Conservation (phyloP, 2,797 vertebrate genomes). For the Myotis pilosus region DNA sequence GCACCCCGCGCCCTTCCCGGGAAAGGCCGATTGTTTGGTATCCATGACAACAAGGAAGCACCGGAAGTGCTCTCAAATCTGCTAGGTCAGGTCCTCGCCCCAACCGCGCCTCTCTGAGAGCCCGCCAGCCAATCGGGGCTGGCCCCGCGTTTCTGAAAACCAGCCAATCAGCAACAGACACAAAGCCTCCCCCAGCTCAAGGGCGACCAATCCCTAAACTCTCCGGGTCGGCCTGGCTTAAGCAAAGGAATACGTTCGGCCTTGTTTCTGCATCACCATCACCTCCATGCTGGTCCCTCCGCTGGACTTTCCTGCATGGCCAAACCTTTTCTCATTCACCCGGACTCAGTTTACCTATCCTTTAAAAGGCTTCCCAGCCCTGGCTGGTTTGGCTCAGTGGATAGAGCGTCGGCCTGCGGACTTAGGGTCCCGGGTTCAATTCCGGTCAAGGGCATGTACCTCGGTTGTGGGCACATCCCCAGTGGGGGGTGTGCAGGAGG, state of each 20-base stretch:
- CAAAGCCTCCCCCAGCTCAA: not conserved
- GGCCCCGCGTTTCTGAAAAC: not conserved
- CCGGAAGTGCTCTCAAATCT: not conserved
- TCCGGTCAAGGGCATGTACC: accelerated
- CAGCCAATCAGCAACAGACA: not conserved
- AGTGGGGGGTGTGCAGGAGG: too few species aligned
- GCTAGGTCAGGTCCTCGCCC: not conserved
- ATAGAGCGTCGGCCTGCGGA: not conserved
- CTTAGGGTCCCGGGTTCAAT: accelerated
- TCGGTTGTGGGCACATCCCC: not conserved
- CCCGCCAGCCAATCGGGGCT: not conserved
- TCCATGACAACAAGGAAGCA: not conserved
- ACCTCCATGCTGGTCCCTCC: not conserved
- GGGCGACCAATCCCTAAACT: not conserved
- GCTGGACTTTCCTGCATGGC: not conserved
- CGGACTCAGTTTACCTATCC: not conserved
- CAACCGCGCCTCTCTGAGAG: not conserved
- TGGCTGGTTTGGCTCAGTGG: too few species aligned
- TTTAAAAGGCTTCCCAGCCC: not conserved
- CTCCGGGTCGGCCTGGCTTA: not conserved
- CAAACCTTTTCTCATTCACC: not conserved
- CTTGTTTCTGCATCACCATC: not conserved
- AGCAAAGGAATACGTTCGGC: not conserved
- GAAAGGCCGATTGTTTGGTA: not conserved
- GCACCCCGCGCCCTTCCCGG: not conserved